Conservation (phyloP, 2,113 vertebrate species). For the Periophthalmus modestus region DNA sequence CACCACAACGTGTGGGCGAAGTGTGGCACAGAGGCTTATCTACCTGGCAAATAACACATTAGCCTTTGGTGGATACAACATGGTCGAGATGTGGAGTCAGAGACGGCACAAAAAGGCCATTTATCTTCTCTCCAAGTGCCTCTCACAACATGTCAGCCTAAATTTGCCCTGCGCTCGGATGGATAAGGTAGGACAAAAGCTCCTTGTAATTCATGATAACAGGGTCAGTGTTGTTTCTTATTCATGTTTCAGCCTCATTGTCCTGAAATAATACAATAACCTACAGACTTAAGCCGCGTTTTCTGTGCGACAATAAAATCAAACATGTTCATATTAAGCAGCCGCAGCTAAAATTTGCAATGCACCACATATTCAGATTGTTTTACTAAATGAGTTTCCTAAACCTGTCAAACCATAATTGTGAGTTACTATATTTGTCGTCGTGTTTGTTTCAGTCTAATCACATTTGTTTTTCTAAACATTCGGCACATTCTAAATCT, state of each 20-base stretch:
- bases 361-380: neutral
- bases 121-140: slow-evolving; percentile 53
- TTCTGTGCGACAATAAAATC: neutral
- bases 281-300: neutral
- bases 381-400: no score
- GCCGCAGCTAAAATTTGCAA: neutral
- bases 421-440: no score
- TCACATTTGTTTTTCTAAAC: no score
- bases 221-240: slow-evolving; percentile 5
- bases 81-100: slow-evolving; percentile 48
- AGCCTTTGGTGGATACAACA: slow-evolving; percentile 43
- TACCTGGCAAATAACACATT: slow-evolving; percentile 70
- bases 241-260: neutral
- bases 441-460: no score
- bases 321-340: neutral
- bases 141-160: slow-evolving; percentile 57
- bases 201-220: neutral
- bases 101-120: slow-evolving; percentile 36
- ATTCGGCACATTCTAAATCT: no score
- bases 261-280: neutral
- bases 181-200: slow-evolving; percentile 3
- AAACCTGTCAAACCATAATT: no score
- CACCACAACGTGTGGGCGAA: slow-evolving; percentile 45
- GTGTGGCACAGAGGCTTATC: slow-evolving; percentile 60
- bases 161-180: slow-evolving; percentile 43